Percentiles rank a stretch among this genome's conserved stretches.
These are phyloP conservation scores for Drosophila punjabiensis DNA, from an alignment of 1,140 invertebrate species.

Conservation along the genomic window DNA sequence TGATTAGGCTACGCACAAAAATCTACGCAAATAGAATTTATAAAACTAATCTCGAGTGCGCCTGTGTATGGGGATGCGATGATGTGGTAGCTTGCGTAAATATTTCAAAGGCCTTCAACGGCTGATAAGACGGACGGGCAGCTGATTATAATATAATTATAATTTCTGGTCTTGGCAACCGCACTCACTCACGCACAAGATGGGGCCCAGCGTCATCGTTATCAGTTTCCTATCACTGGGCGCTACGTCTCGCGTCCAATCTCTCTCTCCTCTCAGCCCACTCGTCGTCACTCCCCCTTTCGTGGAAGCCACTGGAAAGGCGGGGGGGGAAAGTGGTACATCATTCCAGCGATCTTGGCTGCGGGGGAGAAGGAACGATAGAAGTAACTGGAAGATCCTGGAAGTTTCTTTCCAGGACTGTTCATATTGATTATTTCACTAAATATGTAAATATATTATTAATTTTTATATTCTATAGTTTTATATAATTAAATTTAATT, in stretches of 20 bases:
- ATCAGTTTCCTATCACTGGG: conserved; percentile 40
- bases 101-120: conserved; percentile 46
- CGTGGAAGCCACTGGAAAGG: background rate
- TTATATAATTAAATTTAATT: no score
- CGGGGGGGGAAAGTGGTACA: no score
- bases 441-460: no score
- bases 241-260: background rate
- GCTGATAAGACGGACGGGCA: conserved; percentile 15
- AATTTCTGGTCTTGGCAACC: conserved; percentile 58
- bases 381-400: background rate
- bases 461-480: no score
- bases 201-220: conserved; percentile 39
- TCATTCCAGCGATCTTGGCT: background rate
- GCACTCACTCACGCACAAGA: conserved; percentile 37
- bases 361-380: background rate
- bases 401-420: no score
- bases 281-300: background rate
- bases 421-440: no score
- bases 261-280: background rate
- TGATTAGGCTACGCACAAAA: conserved; percentile 50
- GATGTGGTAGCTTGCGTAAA: conserved; percentile 47
- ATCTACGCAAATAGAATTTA: conserved; percentile 54
- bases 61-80: conserved; percentile 7
- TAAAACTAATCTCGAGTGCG: conserved; percentile 47
- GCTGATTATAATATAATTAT: conserved; percentile 62